phyloP scores from a whole-genome alignment of 1,140 invertebrate species.

The Forficula auricularia region DNA sequence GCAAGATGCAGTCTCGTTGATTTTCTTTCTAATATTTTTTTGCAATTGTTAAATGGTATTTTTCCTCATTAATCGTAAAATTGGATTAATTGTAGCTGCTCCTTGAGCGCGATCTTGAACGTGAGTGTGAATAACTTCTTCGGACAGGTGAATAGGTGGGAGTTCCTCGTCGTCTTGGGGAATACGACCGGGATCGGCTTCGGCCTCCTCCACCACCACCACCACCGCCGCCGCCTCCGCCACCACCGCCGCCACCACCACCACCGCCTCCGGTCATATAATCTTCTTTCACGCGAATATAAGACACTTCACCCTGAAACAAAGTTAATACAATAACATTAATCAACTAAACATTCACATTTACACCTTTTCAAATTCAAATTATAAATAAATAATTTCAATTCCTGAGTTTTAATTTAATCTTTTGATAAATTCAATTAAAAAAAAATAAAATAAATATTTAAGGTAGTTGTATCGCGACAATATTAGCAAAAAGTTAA shows the following conservation, averaged over 20 bases:
- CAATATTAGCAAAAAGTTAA: not conserved
- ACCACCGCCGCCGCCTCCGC: constrained; percentile 43
- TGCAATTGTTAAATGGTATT: too few species aligned
- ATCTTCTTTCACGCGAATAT: constrained; percentile 90
- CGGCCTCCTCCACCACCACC: constrained; percentile 36
- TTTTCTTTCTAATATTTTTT: too few species aligned
- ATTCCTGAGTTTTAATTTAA: not conserved
- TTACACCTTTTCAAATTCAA: not conserved
- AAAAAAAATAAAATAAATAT: not conserved
- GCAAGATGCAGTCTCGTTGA: too few species aligned
- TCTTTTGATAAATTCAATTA: not conserved
- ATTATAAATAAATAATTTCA: not conserved
- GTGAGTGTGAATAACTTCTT: constrained; percentile 57
- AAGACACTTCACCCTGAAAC: constrained; percentile 77
- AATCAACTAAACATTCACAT: not conserved
- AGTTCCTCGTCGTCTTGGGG: constrained; percentile 64
- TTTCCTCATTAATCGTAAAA: too few species aligned
- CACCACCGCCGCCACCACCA: constrained; percentile 34
- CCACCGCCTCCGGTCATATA: constrained; percentile 50
- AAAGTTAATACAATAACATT: constrained; percentile 2
- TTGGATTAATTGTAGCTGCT: too few species aligned
- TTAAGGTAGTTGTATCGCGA: not conserved
- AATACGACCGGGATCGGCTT: constrained; percentile 63
- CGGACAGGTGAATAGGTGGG: constrained; percentile 71
- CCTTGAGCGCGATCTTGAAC: constrained; percentile 38